Conservation (phyloP, 2,888 invertebrate genomes). For the Trichogramma dendrolimi region DNA sequence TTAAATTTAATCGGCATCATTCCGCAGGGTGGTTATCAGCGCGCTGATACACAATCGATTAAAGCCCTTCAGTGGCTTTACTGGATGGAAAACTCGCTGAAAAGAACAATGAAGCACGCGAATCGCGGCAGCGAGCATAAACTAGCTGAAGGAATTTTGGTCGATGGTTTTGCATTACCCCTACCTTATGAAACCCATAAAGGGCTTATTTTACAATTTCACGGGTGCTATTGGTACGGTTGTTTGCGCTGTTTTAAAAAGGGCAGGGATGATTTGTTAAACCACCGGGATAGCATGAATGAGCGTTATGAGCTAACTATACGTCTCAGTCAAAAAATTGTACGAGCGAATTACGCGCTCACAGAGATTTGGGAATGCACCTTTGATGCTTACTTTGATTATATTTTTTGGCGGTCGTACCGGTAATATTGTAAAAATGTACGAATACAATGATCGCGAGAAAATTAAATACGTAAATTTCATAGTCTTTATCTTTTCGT, state of each 20-base stretch:
- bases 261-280: neutral
- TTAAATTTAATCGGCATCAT: constrained; percentile 4
- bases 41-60: neutral
- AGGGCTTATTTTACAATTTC: neutral
- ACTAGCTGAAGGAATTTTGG: neutral
- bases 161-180: neutral
- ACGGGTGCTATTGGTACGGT: neutral
- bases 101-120: neutral
- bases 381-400: constrained; percentile 10
- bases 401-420: constrained; percentile 14
- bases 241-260: neutral
- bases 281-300: neutral
- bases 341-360: neutral
- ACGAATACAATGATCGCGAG: neutral
- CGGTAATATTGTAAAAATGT: constrained; percentile 1
- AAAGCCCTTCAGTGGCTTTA: constrained; percentile 1
- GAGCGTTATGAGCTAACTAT: neutral
- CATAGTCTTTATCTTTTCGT: constrained; percentile 30
- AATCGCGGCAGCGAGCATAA: neutral
- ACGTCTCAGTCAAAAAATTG: neutral
- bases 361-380: neutral
- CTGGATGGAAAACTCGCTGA: constrained; percentile 1
- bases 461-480: constrained; percentile 19
- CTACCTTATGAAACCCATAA: neutral
- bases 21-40: neutral